These are phyloP conservation scores for Drosophila watanabei DNA, from an alignment of 1,140 invertebrate species.

Conservation along the genomic window DNA sequence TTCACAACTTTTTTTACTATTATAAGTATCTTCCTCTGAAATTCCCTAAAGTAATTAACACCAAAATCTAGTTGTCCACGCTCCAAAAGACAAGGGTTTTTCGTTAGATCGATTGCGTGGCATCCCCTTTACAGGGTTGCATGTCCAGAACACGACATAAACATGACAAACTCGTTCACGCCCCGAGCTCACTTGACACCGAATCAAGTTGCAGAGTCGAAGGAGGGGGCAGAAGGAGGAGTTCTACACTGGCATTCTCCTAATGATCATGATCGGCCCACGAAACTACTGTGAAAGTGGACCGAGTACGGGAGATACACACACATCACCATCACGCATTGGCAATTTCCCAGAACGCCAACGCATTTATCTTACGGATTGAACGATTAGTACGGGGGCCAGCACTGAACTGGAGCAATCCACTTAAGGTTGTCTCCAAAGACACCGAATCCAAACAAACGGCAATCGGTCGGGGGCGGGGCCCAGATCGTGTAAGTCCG, in stretches of 20 bases:
- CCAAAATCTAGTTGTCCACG: constrained; percentile 13
- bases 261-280: constrained; percentile 47
- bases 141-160: constrained; percentile 67
- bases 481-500: constrained; percentile 61
- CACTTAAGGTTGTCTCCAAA: constrained; percentile 62
- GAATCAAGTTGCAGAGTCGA: constrained; percentile 25
- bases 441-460: constrained; percentile 42
- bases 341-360: constrained; percentile 82
- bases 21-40: background rate
- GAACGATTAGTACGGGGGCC: constrained; percentile 71
- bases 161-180: constrained; percentile 73
- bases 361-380: constrained; percentile 71
- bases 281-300: constrained; percentile 55
- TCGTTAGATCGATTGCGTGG: background rate
- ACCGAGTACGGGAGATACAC: constrained; percentile 29
- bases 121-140: constrained; percentile 24
- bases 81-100: constrained; percentile 5
- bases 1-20: background rate
- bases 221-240: constrained; percentile 9
- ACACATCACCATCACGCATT: constrained; percentile 41
- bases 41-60: constrained; percentile 9
- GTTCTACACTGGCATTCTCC: constrained; percentile 33
- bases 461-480: constrained; percentile 48
- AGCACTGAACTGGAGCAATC: constrained; percentile 56
- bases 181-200: constrained; percentile 70